Evolutionary conservation across 2,888 invertebrate genomes (phyloP), one percentile per base, ranked within the genome.

Genomic region (Diplazon laetatorius): DNA sequence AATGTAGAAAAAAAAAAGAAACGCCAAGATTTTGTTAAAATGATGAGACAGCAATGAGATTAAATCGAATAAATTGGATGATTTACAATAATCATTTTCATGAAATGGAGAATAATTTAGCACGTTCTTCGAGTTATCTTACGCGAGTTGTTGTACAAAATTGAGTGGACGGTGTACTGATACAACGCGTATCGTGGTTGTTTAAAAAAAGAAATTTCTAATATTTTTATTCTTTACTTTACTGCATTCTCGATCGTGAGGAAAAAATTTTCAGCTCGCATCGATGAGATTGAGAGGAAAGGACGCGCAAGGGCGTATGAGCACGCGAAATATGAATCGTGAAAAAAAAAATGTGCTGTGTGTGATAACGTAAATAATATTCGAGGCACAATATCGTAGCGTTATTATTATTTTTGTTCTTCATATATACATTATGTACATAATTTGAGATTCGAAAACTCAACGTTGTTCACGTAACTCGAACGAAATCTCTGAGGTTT

Each of bases 381-480:
- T 62, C 50, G 37, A 46, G 52, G 48, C 66, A 39, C 25, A 60
- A 46, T 55, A 39, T 60, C 70, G 12, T 52, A 30, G 16, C 1
- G 35, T 42, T 25, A 42, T 35, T 16, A 12, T 14, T n/a, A 22
- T 25, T 37, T n/a, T 60, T 60, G 42, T 25, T 48, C 46, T 35
- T 12, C 30, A 35, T 65, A 65, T 62, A 71, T 73, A 78, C 73
- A 78, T 59, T 78, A 74, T 78, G 30, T 74, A 78, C 74, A 65
- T 65, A 42, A 39, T 10, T 20, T 65, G 39, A 25, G 22, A 60
- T 9, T 8, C 1, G 22, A 14, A 39, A 48, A n/a, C 35, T 63
- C 25, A 22, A 30, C n/a, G 22, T 22, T 35, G 12, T 20, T 25
- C 20, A 16, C 3, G 14, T 66, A 48, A 48, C 60, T 60, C 39